Percentiles rank a stretch among this genome's conserved stretches.
phyloP scores from a whole-genome alignment of 2,888 invertebrate genomes.

The Melangyna quadrimaculata region DNA sequence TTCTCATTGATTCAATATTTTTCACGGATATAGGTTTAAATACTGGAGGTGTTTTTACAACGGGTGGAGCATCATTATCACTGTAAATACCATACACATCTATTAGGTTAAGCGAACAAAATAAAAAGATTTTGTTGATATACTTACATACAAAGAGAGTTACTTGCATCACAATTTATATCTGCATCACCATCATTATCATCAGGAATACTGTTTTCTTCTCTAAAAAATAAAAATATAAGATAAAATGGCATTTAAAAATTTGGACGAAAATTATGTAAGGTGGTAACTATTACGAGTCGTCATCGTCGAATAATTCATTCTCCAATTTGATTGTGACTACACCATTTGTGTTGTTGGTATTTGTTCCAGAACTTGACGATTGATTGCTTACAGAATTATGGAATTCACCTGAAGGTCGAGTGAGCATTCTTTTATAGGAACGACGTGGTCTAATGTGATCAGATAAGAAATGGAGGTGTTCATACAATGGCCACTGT shows the following conservation, averaged over 20 bases:
- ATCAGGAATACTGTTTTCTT: conserved; percentile 53
- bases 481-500: conserved; percentile 80
- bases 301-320: conserved; percentile 58
- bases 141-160: conserved; percentile 45
- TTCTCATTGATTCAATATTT: conserved; percentile 61
- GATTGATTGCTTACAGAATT: conserved; percentile 62
- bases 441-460: conserved; percentile 80
- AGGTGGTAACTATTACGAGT: conserved; percentile 59
- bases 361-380: conserved; percentile 47
- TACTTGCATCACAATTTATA: conserved; percentile 36
- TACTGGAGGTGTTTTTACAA: conserved; percentile 3
- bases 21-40: conserved; percentile 41
- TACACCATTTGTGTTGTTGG: conserved; percentile 72
- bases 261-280: neutral
- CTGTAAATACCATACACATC: conserved; percentile 41
- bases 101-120: neutral
- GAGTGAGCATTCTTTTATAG: conserved; percentile 77
- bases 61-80: conserved; percentile 71
- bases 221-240: conserved; percentile 38
- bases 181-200: conserved; percentile 54
- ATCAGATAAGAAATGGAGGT: conserved; percentile 79
- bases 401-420: conserved; percentile 47
- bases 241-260: neutral
- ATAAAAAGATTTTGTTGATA: neutral
- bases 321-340: conserved; percentile 74